Conservation (phyloP, 1,140 invertebrate genomes). For the Rhopalosiphum maidis region DNA sequence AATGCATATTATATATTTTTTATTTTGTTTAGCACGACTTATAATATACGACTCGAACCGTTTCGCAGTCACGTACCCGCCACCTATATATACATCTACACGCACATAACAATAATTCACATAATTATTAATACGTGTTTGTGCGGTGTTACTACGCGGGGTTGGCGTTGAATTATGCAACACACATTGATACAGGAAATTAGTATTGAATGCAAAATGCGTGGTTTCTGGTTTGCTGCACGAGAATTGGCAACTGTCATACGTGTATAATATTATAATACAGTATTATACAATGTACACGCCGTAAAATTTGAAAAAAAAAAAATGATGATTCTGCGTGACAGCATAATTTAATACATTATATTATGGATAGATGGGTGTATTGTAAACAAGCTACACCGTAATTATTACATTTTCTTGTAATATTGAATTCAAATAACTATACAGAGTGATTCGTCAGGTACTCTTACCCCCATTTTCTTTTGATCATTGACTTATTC, state of each 20-base stretch:
- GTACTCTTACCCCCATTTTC: background rate
- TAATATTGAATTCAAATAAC: background rate
- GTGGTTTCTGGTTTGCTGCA: background rate
- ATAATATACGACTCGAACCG: background rate
- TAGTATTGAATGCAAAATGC: background rate
- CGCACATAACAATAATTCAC: background rate
- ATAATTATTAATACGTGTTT: constrained; percentile 30
- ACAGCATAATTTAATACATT: background rate
- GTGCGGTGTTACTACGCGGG: background rate
- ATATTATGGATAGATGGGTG: background rate
- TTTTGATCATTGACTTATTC: background rate
- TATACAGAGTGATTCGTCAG: background rate
- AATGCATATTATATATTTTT: background rate
- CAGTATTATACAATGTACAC: background rate
- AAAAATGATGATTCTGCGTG: background rate
- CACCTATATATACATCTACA: background rate
- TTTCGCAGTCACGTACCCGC: background rate
- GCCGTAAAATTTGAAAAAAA: background rate
- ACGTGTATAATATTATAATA: background rate
- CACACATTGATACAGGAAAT: constrained; percentile 33
- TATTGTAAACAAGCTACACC: background rate
- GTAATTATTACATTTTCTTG: background rate
- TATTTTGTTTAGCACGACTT: constrained; percentile 1
- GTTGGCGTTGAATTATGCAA: constrained; percentile 39
- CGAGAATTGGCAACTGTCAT: background rate